Base-by-base conservation (phyloP, 2,888 invertebrate genomes). In the Notodonta ziczac region DNA sequence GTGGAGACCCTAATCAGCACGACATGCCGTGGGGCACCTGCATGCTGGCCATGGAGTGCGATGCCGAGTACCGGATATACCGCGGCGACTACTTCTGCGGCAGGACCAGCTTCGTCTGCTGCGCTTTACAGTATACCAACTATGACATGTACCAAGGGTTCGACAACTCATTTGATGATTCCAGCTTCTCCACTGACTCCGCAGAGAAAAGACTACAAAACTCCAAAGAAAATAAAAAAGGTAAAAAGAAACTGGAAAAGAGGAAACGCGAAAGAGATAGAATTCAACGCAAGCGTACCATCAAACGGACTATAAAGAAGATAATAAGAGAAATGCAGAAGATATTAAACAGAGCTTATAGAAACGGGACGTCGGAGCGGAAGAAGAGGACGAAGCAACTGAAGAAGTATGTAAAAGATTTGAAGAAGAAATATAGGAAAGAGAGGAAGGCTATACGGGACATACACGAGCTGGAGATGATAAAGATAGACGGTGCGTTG, bases 11-110 rank as follows among this genome's bases (percentile, higher is more conserved):
- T 0, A 83, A 85, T 55, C 90, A 90, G 61, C 88, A 90, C 59
- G 91, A 92, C 59, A 82, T 86, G 80, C 93, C 91, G 0, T 91
- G 91, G 93, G 93, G 91, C 0, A 72, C 77, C 12, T 93, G 93
- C 69, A 86, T 87, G 85, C 67, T 90, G 8, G 66, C 87, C 0
- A 74, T 78, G 71, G 89, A 91, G 61, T 93, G 91, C 58, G 89
- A 90, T 14, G 59, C 87, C 0, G 93, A 91, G 63, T 91, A 77
- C 66, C 83, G 93, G 5, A 85, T 92, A 46, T 90, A 85, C 65
- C 76, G 91, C 9, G 93, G 93, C 0, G 93, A 93, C 59, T 82
- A 79, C 59, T 84, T 84, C 58, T 93, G 93, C 66, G 92, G 91
- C 0, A 83, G 88, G 50, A 84, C 87, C 0, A 67, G 79, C 48